These are phyloP conservation scores for Halesus radiatus DNA, from an alignment of 1,140 invertebrate species.

Conservation along the genomic window DNA sequence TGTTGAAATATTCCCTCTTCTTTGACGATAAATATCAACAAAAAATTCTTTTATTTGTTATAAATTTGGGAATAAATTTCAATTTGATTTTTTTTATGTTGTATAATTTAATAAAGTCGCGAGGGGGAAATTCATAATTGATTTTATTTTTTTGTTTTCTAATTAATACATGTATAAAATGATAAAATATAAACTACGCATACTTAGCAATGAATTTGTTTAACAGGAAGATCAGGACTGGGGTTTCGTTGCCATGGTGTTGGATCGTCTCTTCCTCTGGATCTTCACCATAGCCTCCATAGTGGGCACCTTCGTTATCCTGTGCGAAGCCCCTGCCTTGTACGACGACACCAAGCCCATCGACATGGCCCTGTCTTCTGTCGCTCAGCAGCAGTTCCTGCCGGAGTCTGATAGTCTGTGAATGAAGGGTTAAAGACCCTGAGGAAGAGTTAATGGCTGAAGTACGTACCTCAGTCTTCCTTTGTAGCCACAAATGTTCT, in stretches of 20 bases:
- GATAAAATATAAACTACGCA: no score
- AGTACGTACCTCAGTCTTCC: no score
- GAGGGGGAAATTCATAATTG: no score
- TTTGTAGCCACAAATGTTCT: no score
- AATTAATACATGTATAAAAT: no score
- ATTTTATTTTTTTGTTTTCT: no score
- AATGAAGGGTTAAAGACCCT: not conserved
- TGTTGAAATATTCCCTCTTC: no score
- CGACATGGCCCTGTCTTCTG: slow-evolving; percentile 87
- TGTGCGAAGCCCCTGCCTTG: slow-evolving; percentile 90
- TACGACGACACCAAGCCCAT: slow-evolving; percentile 93
- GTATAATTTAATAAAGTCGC: no score
- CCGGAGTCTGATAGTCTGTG: slow-evolving; percentile 63
- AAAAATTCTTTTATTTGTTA: no score
- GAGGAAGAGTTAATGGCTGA: not conserved
- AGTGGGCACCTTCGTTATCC: slow-evolving; percentile 88
- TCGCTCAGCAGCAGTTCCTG: slow-evolving; percentile 83
- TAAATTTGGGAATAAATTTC: no score
- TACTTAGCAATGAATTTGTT: not conserved
- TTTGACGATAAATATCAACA: no score
- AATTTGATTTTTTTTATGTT: no score
- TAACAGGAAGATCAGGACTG: slow-evolving; percentile 95
- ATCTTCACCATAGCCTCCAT: slow-evolving; percentile 94
- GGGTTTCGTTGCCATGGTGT: slow-evolving; percentile 99
- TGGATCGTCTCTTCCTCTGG: slow-evolving; percentile 97